Evolutionary conservation across 2,888 invertebrate species (phyloP).

Genomic region (Aricia artaxerxes): DNA sequence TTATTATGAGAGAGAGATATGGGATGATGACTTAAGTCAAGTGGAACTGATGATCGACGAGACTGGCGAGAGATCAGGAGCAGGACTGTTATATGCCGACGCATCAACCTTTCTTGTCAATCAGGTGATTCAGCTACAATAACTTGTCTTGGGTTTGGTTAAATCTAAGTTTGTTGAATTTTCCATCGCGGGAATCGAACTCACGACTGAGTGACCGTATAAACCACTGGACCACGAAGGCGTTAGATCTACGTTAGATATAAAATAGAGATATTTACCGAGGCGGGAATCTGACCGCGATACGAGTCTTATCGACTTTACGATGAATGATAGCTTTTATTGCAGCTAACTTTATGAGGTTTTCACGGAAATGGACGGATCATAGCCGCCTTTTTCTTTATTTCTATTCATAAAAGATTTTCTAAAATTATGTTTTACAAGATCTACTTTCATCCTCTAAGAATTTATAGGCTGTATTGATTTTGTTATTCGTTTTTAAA

Average conservation of each 20-base stretch:
- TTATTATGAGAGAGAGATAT: too few species aligned
- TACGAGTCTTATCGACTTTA: constrained; percentile 40
- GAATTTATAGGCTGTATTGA: not conserved
- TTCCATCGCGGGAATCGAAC: too few species aligned
- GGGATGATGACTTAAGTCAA: too few species aligned
- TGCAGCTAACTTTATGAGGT: constrained; percentile 51
- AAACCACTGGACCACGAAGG: not conserved
- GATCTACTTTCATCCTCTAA: not conserved
- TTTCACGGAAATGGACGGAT: constrained; percentile 53
- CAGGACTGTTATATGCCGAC: too few species aligned
- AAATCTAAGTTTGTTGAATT: too few species aligned
- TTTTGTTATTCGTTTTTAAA: not conserved
- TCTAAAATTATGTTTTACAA: constrained; percentile 5
- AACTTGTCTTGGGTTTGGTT: too few species aligned
- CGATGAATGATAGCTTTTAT: constrained; percentile 48
- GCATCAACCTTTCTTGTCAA: too few species aligned
- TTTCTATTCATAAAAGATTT: constrained; percentile 50
- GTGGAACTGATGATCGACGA: too few species aligned
- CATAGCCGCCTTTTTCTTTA: constrained; percentile 45
- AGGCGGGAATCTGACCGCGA: constrained; percentile 17
- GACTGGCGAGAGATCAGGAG: too few species aligned
- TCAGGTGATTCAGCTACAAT: too few species aligned
- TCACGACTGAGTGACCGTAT: too few species aligned
- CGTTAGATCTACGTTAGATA: not conserved
- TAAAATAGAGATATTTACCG: not conserved